These are phyloP conservation scores for Sarcoramphus papa DNA, from an alignment of 2,797 vertebrate species.

Conservation along the genomic window DNA sequence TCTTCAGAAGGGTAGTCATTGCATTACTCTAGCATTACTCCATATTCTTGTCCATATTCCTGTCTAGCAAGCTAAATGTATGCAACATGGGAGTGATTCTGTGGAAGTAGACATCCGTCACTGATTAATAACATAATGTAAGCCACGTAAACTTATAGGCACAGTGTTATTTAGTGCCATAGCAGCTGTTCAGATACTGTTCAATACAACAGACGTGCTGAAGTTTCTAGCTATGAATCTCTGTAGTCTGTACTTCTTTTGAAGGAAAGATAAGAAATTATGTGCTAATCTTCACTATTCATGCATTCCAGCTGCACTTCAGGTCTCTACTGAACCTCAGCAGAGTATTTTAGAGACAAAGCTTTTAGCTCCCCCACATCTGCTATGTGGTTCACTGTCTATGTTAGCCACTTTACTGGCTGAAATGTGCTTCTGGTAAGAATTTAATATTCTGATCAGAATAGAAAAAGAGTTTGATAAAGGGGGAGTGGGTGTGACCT, in stretches of 20 bases:
- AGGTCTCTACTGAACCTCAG: neutral
- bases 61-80: neutral
- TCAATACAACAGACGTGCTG: neutral
- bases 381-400: neutral
- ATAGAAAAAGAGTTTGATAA: neutral
- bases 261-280: neutral
- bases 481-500: neutral
- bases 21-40: neutral
- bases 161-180: neutral
- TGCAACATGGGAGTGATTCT: neutral
- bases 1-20: neutral
- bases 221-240: neutral
- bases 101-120: neutral
- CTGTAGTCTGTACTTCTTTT: neutral
- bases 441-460: neutral
- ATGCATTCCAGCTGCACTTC: neutral
- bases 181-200: neutral
- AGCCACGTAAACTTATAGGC: neutral
- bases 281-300: neutral
- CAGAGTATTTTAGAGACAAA: neutral
- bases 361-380: neutral
- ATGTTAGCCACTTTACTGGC: neutral
- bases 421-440: neutral
- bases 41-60: neutral
- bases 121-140: neutral